phyloP scores from a whole-genome alignment of 2,113 vertebrate genomes.

The Cynoglossus semilaevis region DNA sequence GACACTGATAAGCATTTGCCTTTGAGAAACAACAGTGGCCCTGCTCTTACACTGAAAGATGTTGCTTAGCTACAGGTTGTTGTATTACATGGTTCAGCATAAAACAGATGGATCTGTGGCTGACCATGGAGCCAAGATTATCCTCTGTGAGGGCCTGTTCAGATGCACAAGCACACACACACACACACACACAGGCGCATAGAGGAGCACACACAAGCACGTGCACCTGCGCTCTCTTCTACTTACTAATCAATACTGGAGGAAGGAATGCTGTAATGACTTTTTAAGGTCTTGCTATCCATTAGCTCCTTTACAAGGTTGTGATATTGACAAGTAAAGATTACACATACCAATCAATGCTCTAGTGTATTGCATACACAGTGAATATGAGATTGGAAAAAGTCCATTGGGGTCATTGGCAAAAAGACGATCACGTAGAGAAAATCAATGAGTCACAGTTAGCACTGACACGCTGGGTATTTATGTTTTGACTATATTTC shows the following conservation, averaged over 20 bases:
- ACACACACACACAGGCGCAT: not conserved
- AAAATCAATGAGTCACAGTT: constrained; percentile 60
- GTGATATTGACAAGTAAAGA: constrained; percentile 62
- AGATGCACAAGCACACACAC: constrained; percentile 11
- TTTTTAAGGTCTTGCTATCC: constrained; percentile 61
- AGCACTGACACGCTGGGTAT: constrained; percentile 31
- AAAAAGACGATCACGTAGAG: constrained; percentile 24
- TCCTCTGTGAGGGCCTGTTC: constrained; percentile 28
- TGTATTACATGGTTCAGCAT: constrained; percentile 18
- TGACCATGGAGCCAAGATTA: constrained; percentile 55
- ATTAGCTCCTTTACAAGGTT: constrained; percentile 66
- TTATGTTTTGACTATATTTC: not conserved
- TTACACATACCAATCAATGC: constrained; percentile 55
- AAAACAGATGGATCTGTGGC: constrained; percentile 35
- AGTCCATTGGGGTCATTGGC: constrained; percentile 39
- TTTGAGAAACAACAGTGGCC: constrained; percentile 5
- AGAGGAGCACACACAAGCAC: constrained; percentile 14
- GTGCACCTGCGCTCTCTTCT: not conserved
- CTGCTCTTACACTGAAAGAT: constrained; percentile 7
- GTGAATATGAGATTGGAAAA: constrained; percentile 60
- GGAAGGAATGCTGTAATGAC: constrained; percentile 68
- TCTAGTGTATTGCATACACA: constrained; percentile 49
- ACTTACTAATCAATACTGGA: constrained; percentile 53
- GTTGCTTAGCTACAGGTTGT: constrained; percentile 48
- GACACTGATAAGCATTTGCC: not conserved